These are phyloP conservation scores for Cheilosia pagana DNA, from an alignment of 2,888 invertebrate species.

Conservation along the genomic window DNA sequence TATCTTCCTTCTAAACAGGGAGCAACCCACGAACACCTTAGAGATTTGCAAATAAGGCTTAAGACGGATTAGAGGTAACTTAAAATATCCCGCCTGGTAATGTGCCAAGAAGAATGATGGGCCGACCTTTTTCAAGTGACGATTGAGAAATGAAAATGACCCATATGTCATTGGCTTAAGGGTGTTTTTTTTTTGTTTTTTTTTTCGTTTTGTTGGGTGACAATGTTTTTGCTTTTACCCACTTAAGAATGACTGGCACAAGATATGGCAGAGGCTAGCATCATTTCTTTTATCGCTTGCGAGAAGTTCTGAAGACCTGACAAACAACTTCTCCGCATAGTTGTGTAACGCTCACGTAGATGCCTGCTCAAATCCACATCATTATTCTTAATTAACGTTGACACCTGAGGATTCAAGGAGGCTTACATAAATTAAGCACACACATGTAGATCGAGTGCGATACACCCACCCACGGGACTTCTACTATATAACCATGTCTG, in stretches of 20 bases:
- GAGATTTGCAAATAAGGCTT: constrained; percentile 64
- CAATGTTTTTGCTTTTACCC: background rate
- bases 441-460: constrained; percentile 19
- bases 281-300: too few species aligned
- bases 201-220: too few species aligned
- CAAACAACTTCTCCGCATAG: too few species aligned
- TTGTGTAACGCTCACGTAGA: background rate
- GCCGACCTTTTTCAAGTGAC: constrained; percentile 22
- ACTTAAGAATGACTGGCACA: too few species aligned
- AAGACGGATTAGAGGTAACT: constrained; percentile 45
- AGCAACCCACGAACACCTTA: constrained; percentile 46
- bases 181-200: background rate
- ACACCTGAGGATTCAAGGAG: constrained; percentile 32
- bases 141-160: constrained; percentile 2
- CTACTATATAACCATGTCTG: constrained; percentile 20
- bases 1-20: constrained; percentile 11
- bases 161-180: constrained; percentile 4
- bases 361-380: constrained; percentile 1
- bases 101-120: constrained; percentile 26
- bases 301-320: too few species aligned
- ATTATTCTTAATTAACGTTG: constrained; percentile 43
- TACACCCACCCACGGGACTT: constrained; percentile 33
- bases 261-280: too few species aligned
- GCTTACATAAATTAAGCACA: constrained; percentile 43
- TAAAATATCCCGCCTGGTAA: constrained; percentile 18